Percentiles rank a stretch among this genome's conserved stretches.
These are phyloP conservation scores for Talpa occidentalis DNA, from an alignment of 2,113 vertebrate genomes.

Conservation along the genomic window DNA sequence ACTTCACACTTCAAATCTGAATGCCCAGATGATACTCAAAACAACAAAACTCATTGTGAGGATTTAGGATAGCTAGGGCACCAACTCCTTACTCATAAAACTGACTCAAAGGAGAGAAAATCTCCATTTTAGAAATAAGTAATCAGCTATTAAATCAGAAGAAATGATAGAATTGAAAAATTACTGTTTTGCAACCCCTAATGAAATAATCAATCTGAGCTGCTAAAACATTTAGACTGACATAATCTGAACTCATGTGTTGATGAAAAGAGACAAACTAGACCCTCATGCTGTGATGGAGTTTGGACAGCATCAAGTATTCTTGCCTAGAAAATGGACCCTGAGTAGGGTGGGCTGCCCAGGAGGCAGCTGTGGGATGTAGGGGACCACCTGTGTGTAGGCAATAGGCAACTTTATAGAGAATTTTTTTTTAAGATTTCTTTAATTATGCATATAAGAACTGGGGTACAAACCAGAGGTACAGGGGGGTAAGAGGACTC, in stretches of 20 bases:
- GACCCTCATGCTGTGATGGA: fast-evolving
- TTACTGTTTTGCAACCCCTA: background rate
- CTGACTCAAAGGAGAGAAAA: background rate
- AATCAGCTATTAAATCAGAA: background rate
- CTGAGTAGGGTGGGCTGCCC: background rate
- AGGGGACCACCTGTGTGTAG: background rate
- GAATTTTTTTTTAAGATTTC: no score
- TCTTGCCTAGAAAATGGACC: background rate
- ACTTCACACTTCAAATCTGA: background rate
- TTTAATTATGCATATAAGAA: no score
- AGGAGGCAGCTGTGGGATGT: background rate
- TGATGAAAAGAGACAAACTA: background rate
- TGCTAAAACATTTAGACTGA: background rate
- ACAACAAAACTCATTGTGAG: background rate
- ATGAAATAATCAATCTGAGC: background rate
- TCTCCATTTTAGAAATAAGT: background rate
- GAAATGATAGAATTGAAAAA: background rate
- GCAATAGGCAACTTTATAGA: background rate
- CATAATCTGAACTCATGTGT: background rate
- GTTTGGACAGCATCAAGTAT: fast-evolving
- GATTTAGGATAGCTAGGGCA: background rate
- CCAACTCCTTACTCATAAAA: background rate
- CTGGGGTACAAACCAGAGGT: no score
- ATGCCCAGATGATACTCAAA: background rate
- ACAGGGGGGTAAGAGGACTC: no score